Conservation (phyloP, 2,797 vertebrate genomes). For the Macropodus opercularis region DNA sequence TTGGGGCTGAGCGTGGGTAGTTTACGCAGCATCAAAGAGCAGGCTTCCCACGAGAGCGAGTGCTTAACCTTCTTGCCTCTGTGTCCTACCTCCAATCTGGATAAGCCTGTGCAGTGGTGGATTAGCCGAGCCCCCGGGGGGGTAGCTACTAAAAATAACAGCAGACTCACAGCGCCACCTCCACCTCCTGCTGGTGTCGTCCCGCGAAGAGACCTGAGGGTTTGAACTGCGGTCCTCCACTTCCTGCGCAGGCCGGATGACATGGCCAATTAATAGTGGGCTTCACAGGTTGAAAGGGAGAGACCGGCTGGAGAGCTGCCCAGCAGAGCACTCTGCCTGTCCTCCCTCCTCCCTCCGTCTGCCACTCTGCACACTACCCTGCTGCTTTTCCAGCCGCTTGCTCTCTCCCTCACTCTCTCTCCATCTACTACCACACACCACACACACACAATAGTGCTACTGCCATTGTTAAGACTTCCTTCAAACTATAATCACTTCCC, state of each 20-base stretch:
- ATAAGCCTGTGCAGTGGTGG: slow-evolving; percentile 49
- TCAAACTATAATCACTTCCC: background rate
- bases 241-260: slow-evolving; percentile 44
- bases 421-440: slow-evolving; percentile 3
- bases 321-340: slow-evolving; percentile 7
- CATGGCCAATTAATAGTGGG: slow-evolving; percentile 39
- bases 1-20: slow-evolving; percentile 5
- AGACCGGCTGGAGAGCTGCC: slow-evolving; percentile 3
- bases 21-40: background rate
- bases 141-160: slow-evolving; percentile 65
- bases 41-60: slow-evolving; percentile 8
- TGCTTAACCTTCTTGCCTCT: slow-evolving; percentile 31
- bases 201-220: slow-evolving; percentile 40
- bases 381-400: slow-evolving; percentile 18
- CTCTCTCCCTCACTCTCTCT: slow-evolving; percentile 4
- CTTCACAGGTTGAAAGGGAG: slow-evolving; percentile 17
- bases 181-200: slow-evolving; percentile 34
- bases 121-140: slow-evolving; percentile 39
- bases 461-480: slow-evolving; percentile 1
- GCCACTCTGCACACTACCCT: slow-evolving; percentile 22
- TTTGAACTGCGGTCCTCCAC: slow-evolving; percentile 32
- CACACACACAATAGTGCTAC: slow-evolving; percentile 6
- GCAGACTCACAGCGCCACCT: slow-evolving; percentile 51
- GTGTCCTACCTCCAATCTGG: slow-evolving; percentile 56
- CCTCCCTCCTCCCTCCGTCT: slow-evolving; percentile 31